These are phyloP conservation scores for Trachythela sp. DNA, from an alignment of 64 coral and sea anemone genomes.

Conservation along the genomic window DNA sequence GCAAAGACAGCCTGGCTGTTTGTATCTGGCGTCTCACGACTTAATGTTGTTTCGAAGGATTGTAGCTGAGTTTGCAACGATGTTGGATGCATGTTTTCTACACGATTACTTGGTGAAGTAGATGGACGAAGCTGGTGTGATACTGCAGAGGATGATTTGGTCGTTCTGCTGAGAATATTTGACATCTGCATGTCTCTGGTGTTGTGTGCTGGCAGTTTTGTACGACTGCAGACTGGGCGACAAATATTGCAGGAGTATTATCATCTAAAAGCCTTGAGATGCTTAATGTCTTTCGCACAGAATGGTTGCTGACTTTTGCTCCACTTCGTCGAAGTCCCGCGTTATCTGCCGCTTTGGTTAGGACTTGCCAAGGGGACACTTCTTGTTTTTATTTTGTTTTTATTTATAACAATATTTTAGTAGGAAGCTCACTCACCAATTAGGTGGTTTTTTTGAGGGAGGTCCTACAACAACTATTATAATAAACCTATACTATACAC, in stretches of 20 bases:
- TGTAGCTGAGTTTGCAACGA: too few species aligned
- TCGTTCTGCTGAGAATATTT: slow-evolving; percentile 19
- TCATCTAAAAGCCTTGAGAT: slow-evolving; percentile 41
- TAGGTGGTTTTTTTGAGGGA: too few species aligned
- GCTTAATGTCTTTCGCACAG: slow-evolving; percentile 54
- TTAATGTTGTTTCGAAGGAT: not conserved
- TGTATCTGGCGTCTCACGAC: not conserved
- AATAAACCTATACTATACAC: too few species aligned
- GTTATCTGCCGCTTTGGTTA: slow-evolving; percentile 37
- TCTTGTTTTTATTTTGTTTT: too few species aligned
- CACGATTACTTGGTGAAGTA: not conserved
- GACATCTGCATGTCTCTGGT: slow-evolving; percentile 45
- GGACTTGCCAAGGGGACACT: slow-evolving; percentile 48
- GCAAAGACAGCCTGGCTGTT: slow-evolving; percentile 3
- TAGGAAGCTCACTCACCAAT: too few species aligned
- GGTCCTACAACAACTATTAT: too few species aligned
- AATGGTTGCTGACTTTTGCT: slow-evolving; percentile 47
- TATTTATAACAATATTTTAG: too few species aligned
- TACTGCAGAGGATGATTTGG: too few species aligned
- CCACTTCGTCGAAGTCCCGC: slow-evolving; percentile 30
- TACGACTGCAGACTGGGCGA: slow-evolving; percentile 60
- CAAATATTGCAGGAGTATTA: slow-evolving; percentile 54
- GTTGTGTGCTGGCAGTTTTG: slow-evolving; percentile 45
- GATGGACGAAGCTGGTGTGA: too few species aligned
- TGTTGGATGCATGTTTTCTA: not conserved